These are phyloP conservation scores for Melikaiella ostensackeni DNA, from an alignment of 2,888 invertebrate genomes.

Conservation along the genomic window DNA sequence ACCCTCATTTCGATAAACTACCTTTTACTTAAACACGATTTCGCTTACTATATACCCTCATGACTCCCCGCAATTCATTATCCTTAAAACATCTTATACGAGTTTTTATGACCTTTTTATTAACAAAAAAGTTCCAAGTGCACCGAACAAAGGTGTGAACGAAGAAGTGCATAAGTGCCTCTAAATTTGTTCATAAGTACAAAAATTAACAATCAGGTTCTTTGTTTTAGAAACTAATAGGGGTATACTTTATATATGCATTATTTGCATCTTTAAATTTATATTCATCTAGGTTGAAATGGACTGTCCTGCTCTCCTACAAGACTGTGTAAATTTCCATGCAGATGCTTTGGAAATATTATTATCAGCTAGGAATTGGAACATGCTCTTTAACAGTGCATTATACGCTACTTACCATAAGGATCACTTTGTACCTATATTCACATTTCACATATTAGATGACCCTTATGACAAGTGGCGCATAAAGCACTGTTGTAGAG, in stretches of 20 bases:
- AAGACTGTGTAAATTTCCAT: background rate
- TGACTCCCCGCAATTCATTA: conserved; percentile 28
- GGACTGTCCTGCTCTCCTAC: too few relatives aligned
- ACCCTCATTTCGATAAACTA: conserved; percentile 36
- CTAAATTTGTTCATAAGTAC: too few relatives aligned
- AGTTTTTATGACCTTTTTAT: conserved; percentile 3
- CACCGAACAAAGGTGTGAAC: background rate
- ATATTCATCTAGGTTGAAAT: conserved; percentile 10
- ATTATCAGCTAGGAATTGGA: too few relatives aligned
- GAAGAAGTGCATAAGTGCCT: background rate
- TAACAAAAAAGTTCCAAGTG: background rate
- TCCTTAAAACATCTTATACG: conserved; percentile 12
- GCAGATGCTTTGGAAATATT: background rate
- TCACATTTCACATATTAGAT: too few relatives aligned
- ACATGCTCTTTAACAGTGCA: too few relatives aligned
- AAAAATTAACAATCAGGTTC: too few relatives aligned
- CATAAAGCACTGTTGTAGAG: too few relatives aligned
- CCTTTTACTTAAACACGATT: conserved; percentile 7
- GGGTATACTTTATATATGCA: background rate
- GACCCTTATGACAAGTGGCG: too few relatives aligned
- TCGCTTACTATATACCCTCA: conserved; percentile 13
- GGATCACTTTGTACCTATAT: too few relatives aligned
- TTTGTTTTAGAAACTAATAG: background rate
- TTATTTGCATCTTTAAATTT: conserved; percentile 8
- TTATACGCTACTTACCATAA: too few relatives aligned